Conservation (phyloP, 2,113 vertebrate species). For the Chinchilla lanigera region DNA sequence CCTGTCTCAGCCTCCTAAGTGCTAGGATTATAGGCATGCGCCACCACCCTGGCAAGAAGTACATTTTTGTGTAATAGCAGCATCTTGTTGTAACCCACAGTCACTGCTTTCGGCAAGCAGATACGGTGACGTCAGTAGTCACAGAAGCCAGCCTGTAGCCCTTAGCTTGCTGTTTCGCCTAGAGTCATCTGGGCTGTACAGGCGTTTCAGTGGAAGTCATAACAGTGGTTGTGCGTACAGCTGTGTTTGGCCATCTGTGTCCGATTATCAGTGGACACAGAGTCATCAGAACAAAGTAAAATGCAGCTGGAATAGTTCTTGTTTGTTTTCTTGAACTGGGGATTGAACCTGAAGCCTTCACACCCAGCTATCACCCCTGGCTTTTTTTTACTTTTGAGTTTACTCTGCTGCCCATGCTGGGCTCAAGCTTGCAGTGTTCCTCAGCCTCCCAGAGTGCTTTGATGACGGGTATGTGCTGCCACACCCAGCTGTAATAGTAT, state of each 20-base stretch:
- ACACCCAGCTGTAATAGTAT: neutral
- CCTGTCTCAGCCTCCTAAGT: too few relatives aligned
- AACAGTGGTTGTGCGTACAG: neutral
- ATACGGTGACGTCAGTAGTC: neutral
- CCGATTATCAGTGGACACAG: neutral
- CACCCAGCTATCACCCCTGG: neutral
- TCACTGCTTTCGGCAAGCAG: neutral
- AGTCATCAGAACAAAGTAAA: slow-evolving; percentile 10
- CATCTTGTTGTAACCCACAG: neutral
- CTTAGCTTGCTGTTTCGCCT: slow-evolving; percentile 9
- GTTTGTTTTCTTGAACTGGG: neutral
- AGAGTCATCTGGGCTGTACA: neutral
- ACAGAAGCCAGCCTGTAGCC: neutral
- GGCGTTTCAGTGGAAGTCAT: slow-evolving; percentile 13
- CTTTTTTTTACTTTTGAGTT: neutral
- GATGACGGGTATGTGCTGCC: neutral
- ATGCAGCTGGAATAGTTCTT: neutral
- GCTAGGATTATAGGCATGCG: too few relatives aligned
- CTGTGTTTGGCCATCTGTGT: neutral
- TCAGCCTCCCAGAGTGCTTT: neutral
- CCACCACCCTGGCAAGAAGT: neutral
- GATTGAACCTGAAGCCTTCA: neutral
- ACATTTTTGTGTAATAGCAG: neutral
- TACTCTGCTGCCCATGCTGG: neutral
- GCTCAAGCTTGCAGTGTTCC: neutral